Evolutionary conservation across 2,888 invertebrate genomes (phyloP), one percentile per base, ranked within the genome.

Genomic region (Ormia ochracea): DNA sequence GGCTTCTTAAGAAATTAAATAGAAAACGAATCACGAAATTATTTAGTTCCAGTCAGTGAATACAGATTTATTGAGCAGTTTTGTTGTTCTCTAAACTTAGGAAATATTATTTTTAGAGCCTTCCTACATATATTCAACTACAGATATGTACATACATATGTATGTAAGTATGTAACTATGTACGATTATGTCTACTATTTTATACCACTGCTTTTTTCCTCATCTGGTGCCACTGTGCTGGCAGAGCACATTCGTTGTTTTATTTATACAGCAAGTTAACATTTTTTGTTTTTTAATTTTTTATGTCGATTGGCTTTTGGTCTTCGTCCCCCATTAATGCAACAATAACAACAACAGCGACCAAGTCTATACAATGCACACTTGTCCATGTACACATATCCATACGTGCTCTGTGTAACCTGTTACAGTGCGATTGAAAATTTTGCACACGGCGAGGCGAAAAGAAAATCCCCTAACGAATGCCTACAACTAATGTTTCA

Each of bases 301-400:
- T 65, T 56, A 41, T 69, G 69, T 76, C 69, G 76, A 69, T 76
- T 69, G 61, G 48, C 45, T 76, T 69, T 63, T 69, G 38, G 69
- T 63, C 45, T 76, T 63, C 69, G 63, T 69, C 75, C 68, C 75
- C 61, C 75, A 59, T 36, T 54, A 61, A 38, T 69, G 76, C 69
- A 76, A 56, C 63, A 48, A 56, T 52, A 75, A 50, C 50, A 66
- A 59, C 68, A 76, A 69, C 59, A 61, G 38, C 31, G 31, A 61
- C 45, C 28, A 63, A 45, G 28, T 63, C 54, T 54, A 14, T 50
- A 48, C 36, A 65, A 45, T 54, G 36, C n/a, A 12, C 48, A 21
- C 50, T 33, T 33, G 36, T 21, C 12, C 12, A n/a, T n/a, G n/a
- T n/a, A 50, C 7, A 50, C 14, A 21, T 12, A 4, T 48, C 21